These are phyloP conservation scores for Promerops cafer DNA, from an alignment of 2,113 vertebrate species.

Conservation along the genomic window DNA sequence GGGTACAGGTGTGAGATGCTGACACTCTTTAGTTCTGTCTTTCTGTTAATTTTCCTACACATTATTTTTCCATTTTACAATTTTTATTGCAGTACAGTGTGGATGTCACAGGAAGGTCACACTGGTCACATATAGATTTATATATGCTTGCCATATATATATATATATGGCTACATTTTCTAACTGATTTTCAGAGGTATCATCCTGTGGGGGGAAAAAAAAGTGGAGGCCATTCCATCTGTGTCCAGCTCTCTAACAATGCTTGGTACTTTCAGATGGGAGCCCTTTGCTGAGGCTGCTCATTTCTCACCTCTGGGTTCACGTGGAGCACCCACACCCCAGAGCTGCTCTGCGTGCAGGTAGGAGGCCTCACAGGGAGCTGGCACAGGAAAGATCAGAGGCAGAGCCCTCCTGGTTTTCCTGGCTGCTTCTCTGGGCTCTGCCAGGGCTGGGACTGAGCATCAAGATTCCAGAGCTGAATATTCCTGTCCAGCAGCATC, in stretches of 20 bases:
- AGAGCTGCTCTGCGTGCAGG: background rate
- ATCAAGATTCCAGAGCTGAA: background rate
- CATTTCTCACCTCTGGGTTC: background rate
- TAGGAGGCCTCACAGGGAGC: rapidly evolving
- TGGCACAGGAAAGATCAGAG: background rate
- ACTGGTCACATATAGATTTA: background rate
- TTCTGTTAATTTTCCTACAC: background rate
- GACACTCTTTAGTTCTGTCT: background rate
- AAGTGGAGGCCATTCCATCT: background rate
- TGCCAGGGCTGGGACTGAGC: background rate
- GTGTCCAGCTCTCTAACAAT: background rate
- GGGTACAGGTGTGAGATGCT: background rate
- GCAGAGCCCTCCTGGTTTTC: background rate
- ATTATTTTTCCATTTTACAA: background rate
- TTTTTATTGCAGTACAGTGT: background rate
- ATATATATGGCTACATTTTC: background rate
- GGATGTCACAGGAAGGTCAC: background rate
- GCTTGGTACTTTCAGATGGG: background rate
- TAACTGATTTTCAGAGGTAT: background rate
- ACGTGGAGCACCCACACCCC: background rate
- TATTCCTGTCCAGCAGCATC: background rate
- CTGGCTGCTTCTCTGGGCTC: background rate
- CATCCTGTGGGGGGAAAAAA: too few relatives aligned
- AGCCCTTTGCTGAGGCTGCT: background rate
- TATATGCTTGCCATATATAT: background rate